Base-by-base conservation (phyloP, 2,797 vertebrate species). In the Babyrousa celebensis region DNA sequence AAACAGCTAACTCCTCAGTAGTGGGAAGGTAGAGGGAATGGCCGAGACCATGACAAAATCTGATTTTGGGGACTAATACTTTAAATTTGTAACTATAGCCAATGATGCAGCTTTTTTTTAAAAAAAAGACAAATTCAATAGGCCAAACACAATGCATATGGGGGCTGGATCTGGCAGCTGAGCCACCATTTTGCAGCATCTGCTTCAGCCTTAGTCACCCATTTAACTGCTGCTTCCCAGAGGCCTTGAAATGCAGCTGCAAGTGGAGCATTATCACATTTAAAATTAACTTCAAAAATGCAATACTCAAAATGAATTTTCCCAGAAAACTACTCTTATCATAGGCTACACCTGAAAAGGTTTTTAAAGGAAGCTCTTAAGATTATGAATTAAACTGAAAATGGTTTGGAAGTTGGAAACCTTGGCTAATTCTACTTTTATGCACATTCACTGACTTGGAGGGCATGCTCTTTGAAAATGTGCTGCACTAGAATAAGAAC, bases 311-410 rank as follows among this genome's bases (percentile, higher is more conserved):
- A 88, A 75, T 85, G 10, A 63, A 18, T 23, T 71, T 52, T 89
- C 89, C 85, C 36, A 65, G 15, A 87, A 85, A 85, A 71, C 20
- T 56, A 62, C 43, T 48, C 54, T 82, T 95, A 58, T 62, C 17
- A 54, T 27, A 94, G 70, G 23, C 2, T 68, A 56, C 4, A 85
- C 12, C 63, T n/a, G 6, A 84, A 14, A 72, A 62, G 29, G 3
- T 54, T 85, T 65, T 95, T 85, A 85, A 92, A 85, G 2, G 60
- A 85, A 85, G 12, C n/a, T 77, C 79, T 94, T 72, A 90, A 86
- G 70, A 65, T 90, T 93, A 77, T 36, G 68, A 86, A 86, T 94
- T 91, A 72, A 88, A 60, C 18, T 91, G 25, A 95, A 95, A 88
- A 74, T 15, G 16, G 25, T 77, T 88, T 89, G 54, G 62, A 85